Conservation (phyloP, 2,888 invertebrate species). For the Candidula unifasciata region DNA sequence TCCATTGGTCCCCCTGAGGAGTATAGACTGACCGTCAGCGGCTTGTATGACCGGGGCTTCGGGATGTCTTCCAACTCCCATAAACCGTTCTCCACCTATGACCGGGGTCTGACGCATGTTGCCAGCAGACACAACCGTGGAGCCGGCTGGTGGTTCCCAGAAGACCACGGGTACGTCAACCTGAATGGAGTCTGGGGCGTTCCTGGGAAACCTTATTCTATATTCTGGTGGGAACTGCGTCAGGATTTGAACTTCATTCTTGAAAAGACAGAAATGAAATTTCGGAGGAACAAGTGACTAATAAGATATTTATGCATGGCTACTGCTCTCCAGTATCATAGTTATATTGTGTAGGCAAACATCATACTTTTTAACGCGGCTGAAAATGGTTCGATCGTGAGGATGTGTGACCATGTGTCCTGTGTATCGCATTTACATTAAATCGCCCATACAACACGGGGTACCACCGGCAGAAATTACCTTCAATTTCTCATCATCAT, state of each 20-base stretch:
- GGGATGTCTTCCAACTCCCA: slow-evolving; percentile 29
- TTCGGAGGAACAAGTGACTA: neutral
- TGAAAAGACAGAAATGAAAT: slow-evolving; percentile 36
- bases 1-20: neutral
- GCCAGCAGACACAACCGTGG: neutral
- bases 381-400: too few relatives aligned
- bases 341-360: too few relatives aligned
- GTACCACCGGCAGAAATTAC: too few relatives aligned
- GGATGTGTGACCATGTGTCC: too few relatives aligned
- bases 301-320: too few relatives aligned
- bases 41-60: slow-evolving; percentile 18
- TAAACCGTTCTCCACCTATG: slow-evolving; percentile 25
- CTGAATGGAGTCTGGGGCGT: slow-evolving; percentile 41
- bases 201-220: slow-evolving; percentile 3
- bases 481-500: too few relatives aligned
- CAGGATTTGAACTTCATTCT: neutral
- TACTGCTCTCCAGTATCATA: too few relatives aligned
- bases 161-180: slow-evolving; percentile 21
- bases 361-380: too few relatives aligned
- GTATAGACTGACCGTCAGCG: slow-evolving; percentile 4
- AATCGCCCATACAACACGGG: too few relatives aligned
- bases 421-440: too few relatives aligned
- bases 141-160: slow-evolving; percentile 33
- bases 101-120: neutral
- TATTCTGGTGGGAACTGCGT: slow-evolving; percentile 34